A percentile compares a stretch with the other conserved stretches of the same genome.
Conservation (phyloP, 2,113 vertebrate genomes). For the Callithrix jacchus region DNA sequence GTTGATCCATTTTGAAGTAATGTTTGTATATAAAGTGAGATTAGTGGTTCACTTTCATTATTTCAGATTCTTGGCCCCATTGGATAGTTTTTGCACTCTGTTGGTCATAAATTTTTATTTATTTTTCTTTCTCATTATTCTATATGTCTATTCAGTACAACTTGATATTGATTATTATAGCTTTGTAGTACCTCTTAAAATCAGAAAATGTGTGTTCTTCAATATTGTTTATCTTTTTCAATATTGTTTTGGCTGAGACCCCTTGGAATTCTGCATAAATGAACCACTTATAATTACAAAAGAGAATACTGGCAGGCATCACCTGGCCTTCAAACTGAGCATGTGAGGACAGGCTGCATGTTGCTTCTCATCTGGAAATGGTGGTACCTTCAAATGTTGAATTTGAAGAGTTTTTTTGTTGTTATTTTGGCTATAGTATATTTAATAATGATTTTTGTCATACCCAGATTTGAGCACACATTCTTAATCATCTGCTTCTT, state of each 20-base stretch:
- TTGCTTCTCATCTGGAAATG: background rate
- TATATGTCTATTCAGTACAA: background rate
- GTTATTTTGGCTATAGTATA: background rate
- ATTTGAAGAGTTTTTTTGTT: background rate
- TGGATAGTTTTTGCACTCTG: background rate
- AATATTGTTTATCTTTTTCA: background rate
- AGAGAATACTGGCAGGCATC: too few relatives aligned
- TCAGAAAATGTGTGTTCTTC: background rate
- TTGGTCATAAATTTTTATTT: background rate
- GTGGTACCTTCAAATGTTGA: background rate
- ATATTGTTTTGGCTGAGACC: background rate
- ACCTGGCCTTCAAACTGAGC: background rate
- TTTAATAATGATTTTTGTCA: background rate
- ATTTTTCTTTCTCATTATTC: background rate
- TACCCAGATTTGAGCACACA: background rate
- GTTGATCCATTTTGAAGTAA: background rate
- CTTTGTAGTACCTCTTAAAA: background rate
- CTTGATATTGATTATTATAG: background rate
- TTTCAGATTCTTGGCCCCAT: background rate
- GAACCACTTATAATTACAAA: background rate
- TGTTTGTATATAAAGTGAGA: background rate
- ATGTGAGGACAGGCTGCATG: fast-evolving
- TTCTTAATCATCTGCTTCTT: background rate
- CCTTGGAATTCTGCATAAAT: background rate
- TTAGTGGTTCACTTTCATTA: background rate